A percentile compares a stretch with the other conserved stretches of the same genome.
These are phyloP conservation scores for Philonicus albiceps DNA, from an alignment of 2,888 invertebrate genomes.

Conservation along the genomic window DNA sequence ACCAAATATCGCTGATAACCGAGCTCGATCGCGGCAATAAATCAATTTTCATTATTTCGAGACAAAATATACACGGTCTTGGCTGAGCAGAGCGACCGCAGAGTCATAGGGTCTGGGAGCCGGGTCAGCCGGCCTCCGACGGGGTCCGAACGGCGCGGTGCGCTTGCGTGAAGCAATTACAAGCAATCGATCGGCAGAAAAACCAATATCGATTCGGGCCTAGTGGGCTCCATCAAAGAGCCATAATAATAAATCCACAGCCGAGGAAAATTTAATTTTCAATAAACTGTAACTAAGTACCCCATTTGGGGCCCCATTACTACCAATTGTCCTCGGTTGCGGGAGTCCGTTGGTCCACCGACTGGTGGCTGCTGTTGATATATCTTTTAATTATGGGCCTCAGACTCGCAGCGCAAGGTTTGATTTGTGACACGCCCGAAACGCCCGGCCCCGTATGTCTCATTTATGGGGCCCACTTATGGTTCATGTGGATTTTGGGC, in stretches of 20 bases:
- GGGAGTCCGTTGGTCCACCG: not conserved
- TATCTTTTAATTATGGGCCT: slow-evolving; percentile 24
- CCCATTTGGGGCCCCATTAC: slow-evolving; percentile 22
- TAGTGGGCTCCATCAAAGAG: slow-evolving; percentile 40
- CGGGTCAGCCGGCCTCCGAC: slow-evolving; percentile 37
- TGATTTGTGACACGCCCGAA: slow-evolving; percentile 19
- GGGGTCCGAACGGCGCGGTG: slow-evolving; percentile 27
- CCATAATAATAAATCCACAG: slow-evolving; percentile 44
- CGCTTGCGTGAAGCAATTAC: slow-evolving; percentile 50
- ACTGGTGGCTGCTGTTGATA: slow-evolving; percentile 28
- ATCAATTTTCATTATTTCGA: slow-evolving; percentile 51
- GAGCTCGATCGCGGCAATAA: slow-evolving; percentile 51
- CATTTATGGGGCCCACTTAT: not conserved
- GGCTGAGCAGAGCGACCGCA: not conserved
- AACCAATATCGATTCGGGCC: slow-evolving; percentile 45
- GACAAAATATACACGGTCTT: slow-evolving; percentile 36
- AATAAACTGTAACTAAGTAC: slow-evolving; percentile 41
- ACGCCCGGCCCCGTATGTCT: not conserved
- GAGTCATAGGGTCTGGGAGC: slow-evolving; percentile 31
- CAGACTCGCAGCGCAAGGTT: not conserved
- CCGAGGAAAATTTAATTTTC: slow-evolving; percentile 41
- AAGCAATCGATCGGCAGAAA: slow-evolving; percentile 47
- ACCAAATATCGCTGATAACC: slow-evolving; percentile 52
- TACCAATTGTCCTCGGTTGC: slow-evolving; percentile 23
- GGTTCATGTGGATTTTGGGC: not conserved